Percentiles rank a stretch among this genome's conserved stretches.
These are phyloP conservation scores for Hyppa rectilinea DNA, from an alignment of 2,888 invertebrate species.

Conservation along the genomic window DNA sequence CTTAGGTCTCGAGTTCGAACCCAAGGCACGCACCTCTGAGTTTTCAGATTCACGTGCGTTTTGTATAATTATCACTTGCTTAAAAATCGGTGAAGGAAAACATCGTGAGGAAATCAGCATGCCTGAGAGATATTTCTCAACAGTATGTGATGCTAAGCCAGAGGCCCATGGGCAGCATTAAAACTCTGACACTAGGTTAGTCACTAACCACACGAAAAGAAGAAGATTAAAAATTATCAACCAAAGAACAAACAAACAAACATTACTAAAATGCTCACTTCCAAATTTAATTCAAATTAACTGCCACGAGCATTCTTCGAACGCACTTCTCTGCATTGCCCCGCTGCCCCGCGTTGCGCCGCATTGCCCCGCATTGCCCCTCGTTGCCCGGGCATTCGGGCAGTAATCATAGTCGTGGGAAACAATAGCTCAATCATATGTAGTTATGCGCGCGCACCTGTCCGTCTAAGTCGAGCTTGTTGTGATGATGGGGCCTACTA, in stretches of 20 bases:
- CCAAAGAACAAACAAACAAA: conserved; percentile 19
- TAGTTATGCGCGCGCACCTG: conserved; percentile 86
- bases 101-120: too few species aligned
- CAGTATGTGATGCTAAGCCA: too few species aligned
- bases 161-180: too few species aligned
- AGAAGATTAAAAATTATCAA: too few species aligned
- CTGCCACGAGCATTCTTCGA: conserved; percentile 49
- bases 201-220: too few species aligned
- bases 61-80: too few species aligned
- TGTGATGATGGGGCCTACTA: conserved; percentile 69
- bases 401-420: conserved; percentile 82
- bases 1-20: too few species aligned
- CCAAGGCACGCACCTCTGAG: too few species aligned
- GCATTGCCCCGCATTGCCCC: conserved; percentile 18
- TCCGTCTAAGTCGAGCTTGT: conserved; percentile 74
- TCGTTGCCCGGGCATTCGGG: conserved; percentile 18
- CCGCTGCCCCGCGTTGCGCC: conserved; percentile 24
- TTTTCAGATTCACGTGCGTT: too few species aligned
- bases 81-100: too few species aligned
- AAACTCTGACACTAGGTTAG: too few species aligned
- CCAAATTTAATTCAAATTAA: conserved; percentile 56
- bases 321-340: conserved; percentile 6
- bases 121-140: too few species aligned
- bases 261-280: conserved; percentile 50
- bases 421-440: conserved; percentile 89